Evolutionary conservation across 1,140 invertebrate species (phyloP).

Genomic region (Pseudomyrmex concolor): DNA sequence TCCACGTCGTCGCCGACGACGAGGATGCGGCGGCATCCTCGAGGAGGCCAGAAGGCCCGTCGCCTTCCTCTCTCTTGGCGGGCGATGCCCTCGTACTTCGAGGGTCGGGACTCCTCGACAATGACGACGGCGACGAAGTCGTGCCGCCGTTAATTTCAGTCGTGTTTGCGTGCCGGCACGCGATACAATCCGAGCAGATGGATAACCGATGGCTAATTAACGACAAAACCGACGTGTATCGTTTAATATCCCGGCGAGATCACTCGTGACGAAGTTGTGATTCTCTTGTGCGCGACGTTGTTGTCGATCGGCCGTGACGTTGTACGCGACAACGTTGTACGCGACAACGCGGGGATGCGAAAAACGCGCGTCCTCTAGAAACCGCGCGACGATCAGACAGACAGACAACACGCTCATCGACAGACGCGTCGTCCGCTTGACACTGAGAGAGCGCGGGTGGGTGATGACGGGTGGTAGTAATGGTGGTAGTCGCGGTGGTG

Average conservation of each 20-base stretch:
- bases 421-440: conserved; percentile 65
- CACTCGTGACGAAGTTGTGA: not conserved
- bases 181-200: not conserved
- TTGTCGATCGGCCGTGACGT: not conserved
- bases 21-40: conserved; percentile 75
- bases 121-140: conserved; percentile 61
- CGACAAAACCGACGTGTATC: not conserved
- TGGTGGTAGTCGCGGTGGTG: conserved; percentile 41
- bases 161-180: not conserved
- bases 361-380: not conserved
- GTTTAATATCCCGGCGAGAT: not conserved
- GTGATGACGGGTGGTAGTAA: conserved; percentile 45
- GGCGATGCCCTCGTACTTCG: conserved; percentile 61
- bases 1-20: conserved; percentile 74
- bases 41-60: conserved; percentile 68
- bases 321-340: not conserved
- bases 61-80: conserved; percentile 68
- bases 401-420: conserved; percentile 41
- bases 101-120: conserved; percentile 54
- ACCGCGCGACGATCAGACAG: not conserved
- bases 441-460: conserved; percentile 50
- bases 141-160: conserved; percentile 42
- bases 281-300: not conserved
- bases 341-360: not conserved
- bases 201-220: not conserved